A percentile compares a stretch with the other conserved stretches of the same genome.
Evolutionary conservation across 2,797 vertebrate species (phyloP).

Genomic region (Pelobates cultripes): DNA sequence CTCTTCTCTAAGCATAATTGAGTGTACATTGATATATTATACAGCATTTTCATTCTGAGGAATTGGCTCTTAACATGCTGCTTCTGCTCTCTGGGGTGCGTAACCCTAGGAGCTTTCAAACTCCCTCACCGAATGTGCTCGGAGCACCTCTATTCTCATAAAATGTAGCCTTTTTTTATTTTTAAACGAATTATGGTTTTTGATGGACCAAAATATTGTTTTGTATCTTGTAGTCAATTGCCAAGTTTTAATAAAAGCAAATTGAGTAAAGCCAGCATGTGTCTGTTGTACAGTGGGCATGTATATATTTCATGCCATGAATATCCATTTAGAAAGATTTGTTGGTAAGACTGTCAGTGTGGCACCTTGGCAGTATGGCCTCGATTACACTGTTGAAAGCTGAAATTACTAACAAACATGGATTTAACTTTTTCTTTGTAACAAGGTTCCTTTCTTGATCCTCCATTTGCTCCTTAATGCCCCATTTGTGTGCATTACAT

Average conservation of each 20-base stretch:
- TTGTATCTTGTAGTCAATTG: constrained; percentile 82
- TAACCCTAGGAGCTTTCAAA: constrained; percentile 27
- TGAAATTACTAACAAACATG: no score
- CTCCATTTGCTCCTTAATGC: no score
- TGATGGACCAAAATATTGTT: constrained; percentile 81
- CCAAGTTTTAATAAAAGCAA: constrained; percentile 95
- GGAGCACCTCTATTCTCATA: constrained; percentile 47
- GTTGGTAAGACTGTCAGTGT: no score
- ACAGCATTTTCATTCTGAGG: constrained; percentile 41
- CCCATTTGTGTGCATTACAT: no score
- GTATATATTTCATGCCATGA: no score
- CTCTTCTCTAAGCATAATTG: constrained; percentile 1
- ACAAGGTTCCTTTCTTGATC: no score
- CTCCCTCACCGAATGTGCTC: constrained; percentile 46
- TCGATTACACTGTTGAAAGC: no score
- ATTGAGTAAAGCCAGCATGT: constrained; percentile 61
- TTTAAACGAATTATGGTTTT: constrained; percentile 61
- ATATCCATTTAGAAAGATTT: no score
- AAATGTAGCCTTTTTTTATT: constrained; percentile 54
- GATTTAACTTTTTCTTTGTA: no score
- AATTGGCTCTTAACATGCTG: constrained; percentile 47
- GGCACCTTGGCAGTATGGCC: no score
- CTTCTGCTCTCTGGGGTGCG: constrained; percentile 38
- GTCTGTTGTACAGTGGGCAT: neutral
- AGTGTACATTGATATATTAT: constrained; percentile 35